These are phyloP conservation scores for Iselma pallidipennis DNA, from an alignment of 2,888 invertebrate genomes.

Conservation along the genomic window DNA sequence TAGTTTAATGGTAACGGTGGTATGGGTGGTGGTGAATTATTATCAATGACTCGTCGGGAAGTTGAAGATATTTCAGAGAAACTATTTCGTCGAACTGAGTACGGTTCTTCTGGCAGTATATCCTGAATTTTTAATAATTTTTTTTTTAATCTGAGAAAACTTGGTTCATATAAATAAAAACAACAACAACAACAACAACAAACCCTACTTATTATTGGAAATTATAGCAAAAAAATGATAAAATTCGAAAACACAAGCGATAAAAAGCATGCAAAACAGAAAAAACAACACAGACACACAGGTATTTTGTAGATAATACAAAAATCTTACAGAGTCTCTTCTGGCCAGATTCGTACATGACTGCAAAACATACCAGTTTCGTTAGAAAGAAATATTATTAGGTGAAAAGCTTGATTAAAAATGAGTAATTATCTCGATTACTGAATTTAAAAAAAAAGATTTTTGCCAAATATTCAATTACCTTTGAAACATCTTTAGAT, in stretches of 20 bases:
- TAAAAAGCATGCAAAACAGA: conserved; percentile 29
- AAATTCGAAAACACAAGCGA: conserved; percentile 12
- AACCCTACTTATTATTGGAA: too few relatives aligned
- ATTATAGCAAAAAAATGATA: conserved; percentile 16
- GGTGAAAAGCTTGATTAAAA: background rate
- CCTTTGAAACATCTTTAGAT: conserved; percentile 68
- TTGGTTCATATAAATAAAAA: too few relatives aligned
- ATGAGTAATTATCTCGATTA: background rate
- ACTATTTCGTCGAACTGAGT: conserved; percentile 45
- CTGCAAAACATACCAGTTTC: conserved; percentile 55
- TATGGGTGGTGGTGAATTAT: conserved; percentile 67
- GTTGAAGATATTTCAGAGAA: conserved; percentile 42
- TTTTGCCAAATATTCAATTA: too few relatives aligned
- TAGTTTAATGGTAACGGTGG: conserved; percentile 69
- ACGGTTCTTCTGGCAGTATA: conserved; percentile 38
- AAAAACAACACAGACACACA: conserved; percentile 29
- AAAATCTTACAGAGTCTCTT: conserved; percentile 52
- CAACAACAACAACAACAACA: too few relatives aligned
- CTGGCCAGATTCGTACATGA: conserved; percentile 62
- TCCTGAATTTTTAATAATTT: conserved; percentile 32
- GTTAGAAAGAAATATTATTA: conserved; percentile 18
- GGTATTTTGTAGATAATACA: conserved; percentile 28
- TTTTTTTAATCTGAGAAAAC: too few relatives aligned
- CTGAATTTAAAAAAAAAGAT: background rate
- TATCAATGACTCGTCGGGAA: conserved; percentile 42